Evolutionary conservation across 2,113 vertebrate genomes (phyloP).

Genomic region (Acinonyx jubatus): DNA sequence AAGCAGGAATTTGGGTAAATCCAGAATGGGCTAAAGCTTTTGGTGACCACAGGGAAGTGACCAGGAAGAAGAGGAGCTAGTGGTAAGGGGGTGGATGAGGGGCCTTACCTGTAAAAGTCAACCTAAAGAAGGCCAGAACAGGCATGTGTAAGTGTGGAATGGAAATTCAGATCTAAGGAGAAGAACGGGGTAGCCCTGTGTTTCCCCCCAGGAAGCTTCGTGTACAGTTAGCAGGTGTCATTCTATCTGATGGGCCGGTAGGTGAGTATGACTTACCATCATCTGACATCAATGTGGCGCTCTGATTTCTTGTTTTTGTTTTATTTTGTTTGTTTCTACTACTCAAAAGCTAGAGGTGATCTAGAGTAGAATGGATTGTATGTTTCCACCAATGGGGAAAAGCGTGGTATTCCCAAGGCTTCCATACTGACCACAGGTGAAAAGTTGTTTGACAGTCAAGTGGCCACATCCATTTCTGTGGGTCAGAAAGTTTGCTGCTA

Average conservation of each 20-base stretch:
- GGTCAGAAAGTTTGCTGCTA: background rate
- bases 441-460: background rate
- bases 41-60: background rate
- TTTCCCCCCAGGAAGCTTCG: background rate
- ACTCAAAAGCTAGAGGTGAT: background rate
- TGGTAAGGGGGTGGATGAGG: accelerated
- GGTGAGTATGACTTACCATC: background rate
- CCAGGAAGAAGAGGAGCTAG: too few relatives aligned
- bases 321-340: background rate
- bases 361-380: accelerated
- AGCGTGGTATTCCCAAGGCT: background rate
- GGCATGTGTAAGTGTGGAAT: accelerated
- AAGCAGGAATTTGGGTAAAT: background rate
- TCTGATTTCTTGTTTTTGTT: background rate
- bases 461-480: accelerated
- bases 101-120: background rate
- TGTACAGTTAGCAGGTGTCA: accelerated
- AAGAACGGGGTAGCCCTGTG: accelerated
- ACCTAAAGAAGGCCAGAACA: too few relatives aligned
- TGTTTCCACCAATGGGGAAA: too few relatives aligned
- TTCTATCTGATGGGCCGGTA: background rate
- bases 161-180: background rate
- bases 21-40: background rate
- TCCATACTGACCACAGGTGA: background rate
- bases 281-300: background rate